These are phyloP conservation scores for Tachina fera DNA, from an alignment of 2,888 invertebrate species.

Conservation along the genomic window DNA sequence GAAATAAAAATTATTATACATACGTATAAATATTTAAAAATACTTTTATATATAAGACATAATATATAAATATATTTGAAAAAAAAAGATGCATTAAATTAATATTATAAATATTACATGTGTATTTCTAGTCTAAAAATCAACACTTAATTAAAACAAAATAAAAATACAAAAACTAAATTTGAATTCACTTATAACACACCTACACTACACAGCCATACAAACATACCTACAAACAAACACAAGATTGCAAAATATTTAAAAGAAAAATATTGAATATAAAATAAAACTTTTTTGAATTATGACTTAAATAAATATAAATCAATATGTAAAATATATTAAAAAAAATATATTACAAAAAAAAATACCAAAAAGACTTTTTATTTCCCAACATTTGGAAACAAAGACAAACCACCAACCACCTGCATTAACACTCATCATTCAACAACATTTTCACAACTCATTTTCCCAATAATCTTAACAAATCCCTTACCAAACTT, in stretches of 20 bases:
- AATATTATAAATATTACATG: slow-evolving; percentile 71
- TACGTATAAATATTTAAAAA: slow-evolving; percentile 29
- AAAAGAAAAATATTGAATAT: slow-evolving; percentile 27
- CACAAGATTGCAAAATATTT: slow-evolving; percentile 41
- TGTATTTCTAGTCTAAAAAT: slow-evolving; percentile 67
- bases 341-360: slow-evolving; percentile 37
- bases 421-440: slow-evolving; percentile 4
- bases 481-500: background rate
- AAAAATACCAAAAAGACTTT: slow-evolving; percentile 66
- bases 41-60: slow-evolving; percentile 24
- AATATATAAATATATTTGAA: slow-evolving; percentile 38
- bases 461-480: slow-evolving; percentile 1
- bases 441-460: slow-evolving; percentile 2
- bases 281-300: slow-evolving; percentile 45
- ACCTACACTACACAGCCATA: slow-evolving; percentile 17
- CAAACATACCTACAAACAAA: slow-evolving; percentile 13
- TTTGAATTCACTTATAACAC: slow-evolving; percentile 25
- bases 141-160: slow-evolving; percentile 43
- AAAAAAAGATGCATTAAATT: slow-evolving; percentile 60
- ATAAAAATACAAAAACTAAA: background rate
- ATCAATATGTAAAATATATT: slow-evolving; percentile 67
- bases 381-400: slow-evolving; percentile 60
- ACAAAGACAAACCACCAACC: slow-evolving; percentile 35
- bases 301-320: slow-evolving; percentile 62
- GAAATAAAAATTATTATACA: slow-evolving; percentile 15